Evolutionary conservation across 2,888 invertebrate species (phyloP), one percentile per base, ranked within the genome.

Genomic region (Maniola hyperantus): DNA sequence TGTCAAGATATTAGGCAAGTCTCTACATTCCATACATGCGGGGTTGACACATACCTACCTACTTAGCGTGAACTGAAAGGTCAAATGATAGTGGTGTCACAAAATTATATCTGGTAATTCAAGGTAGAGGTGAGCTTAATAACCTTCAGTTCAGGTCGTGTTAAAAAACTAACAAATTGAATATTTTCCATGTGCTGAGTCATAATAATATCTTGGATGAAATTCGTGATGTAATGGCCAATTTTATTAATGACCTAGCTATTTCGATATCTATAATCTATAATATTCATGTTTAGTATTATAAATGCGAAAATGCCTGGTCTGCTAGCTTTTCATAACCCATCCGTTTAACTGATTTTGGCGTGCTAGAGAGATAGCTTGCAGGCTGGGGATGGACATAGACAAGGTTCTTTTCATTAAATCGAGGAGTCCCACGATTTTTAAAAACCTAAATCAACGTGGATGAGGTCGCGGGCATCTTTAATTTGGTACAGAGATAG

Each of bases 181-280:
- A 36, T 54, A 54, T 36, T 54, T 34, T 54, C 15, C 18, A 11
- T 55, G 0, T 36, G 7, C 34, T 55, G 55, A 55, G 39, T 55
- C 55, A 55, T 55, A n/a, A n/a, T n/a, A n/a, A n/a, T n/a, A 39
- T 39, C 20, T 1, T 18, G 15, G 39, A 36, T 55, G 18, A 18
- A 55, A 36, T 55, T 39, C 18, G 39, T 18, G 55, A 55, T 55
- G 39, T 54, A 54, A 54, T 36, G 53, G 53, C 33, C n/a, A 53
- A n/a, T 53, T 53, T 53, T 53, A 44, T n/a, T 6, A 4, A 6
- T 44, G 13, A 13, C 10, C n/a, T 44, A 44, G 11, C 36, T 44
- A n/a, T n/a, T 44, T 44, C 10, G 2, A 13, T n/a, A n/a, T n/a
- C 5, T 11, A n/a, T n/a, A 44, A n/a, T n/a, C 11, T n/a, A n/a